Evolutionary conservation across 2,888 invertebrate genomes (phyloP).

Genomic region (Deilephila porcellus): DNA sequence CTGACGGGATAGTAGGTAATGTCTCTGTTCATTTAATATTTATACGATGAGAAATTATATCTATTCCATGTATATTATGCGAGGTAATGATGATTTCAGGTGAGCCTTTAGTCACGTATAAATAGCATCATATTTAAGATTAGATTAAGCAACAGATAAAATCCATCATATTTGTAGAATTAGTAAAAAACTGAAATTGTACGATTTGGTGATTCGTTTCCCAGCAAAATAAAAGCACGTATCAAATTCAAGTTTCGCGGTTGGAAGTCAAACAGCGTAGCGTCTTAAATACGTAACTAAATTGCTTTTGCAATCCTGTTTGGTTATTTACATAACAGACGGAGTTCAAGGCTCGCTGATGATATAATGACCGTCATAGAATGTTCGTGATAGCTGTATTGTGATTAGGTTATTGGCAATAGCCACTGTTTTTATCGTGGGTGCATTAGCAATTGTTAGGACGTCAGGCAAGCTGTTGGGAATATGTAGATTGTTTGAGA

Average conservation of each 20-base stretch:
- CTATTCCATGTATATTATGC: no score
- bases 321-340: constrained; percentile 37
- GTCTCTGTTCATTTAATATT: no score
- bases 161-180: no score
- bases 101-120: no score
- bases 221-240: constrained; percentile 10
- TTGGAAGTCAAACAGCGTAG: constrained; percentile 30
- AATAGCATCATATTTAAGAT: no score
- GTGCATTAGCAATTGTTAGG: constrained; percentile 1
- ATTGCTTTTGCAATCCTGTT: constrained; percentile 33
- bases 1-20: no score
- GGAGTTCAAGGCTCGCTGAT: constrained; percentile 51
- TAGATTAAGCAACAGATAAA: no score
- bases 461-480: not conserved
- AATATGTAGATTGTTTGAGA: not conserved
- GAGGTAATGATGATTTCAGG: no score
- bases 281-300: constrained; percentile 19
- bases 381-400: constrained; percentile 31
- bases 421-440: not conserved
- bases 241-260: constrained; percentile 16
- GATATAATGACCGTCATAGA: constrained; percentile 45
- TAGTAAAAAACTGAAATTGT: no score
- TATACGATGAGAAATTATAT: no score
- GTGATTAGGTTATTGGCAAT: constrained; percentile 33
- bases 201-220: not conserved